Evolutionary conservation across 2,797 vertebrate species (phyloP).

Genomic region (Ciconia nigra): DNA sequence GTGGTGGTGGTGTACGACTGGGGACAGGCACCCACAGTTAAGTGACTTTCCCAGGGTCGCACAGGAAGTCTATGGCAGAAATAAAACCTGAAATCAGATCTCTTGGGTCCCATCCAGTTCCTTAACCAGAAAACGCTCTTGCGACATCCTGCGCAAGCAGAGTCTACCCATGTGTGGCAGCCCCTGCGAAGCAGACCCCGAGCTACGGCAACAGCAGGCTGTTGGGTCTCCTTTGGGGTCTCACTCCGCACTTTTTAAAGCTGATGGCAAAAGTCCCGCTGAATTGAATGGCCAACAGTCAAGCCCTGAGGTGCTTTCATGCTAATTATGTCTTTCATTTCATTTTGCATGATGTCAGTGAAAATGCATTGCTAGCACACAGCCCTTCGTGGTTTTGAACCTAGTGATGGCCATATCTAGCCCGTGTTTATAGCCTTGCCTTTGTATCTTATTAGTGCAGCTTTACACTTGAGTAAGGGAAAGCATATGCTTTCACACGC

Average conservation of each 20-base stretch:
- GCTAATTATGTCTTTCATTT: neutral
- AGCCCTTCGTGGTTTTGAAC: neutral
- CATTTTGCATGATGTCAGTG: neutral
- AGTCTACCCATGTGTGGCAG: neutral
- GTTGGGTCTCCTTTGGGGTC: neutral
- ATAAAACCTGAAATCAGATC: neutral
- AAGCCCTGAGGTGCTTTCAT: neutral
- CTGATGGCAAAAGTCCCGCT: neutral
- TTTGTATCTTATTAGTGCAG: neutral
- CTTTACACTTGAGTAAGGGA: neutral
- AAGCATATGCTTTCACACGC: neutral
- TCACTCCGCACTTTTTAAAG: neutral
- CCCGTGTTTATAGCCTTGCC: neutral
- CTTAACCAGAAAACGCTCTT: neutral
- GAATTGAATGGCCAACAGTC: neutral
- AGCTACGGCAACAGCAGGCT: neutral
- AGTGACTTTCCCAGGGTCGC: neutral
- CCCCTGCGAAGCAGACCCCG: neutral
- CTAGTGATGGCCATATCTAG: neutral
- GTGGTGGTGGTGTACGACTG: neutral
- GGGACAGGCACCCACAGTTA: neutral
- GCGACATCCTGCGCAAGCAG: neutral
- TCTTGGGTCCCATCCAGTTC: neutral
- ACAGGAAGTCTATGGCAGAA: neutral
- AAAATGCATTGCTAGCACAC: neutral